Percentiles rank a stretch among this genome's conserved stretches.
These are phyloP conservation scores for Propithecus coquereli DNA, from an alignment of 2,113 vertebrate genomes.

Conservation along the genomic window DNA sequence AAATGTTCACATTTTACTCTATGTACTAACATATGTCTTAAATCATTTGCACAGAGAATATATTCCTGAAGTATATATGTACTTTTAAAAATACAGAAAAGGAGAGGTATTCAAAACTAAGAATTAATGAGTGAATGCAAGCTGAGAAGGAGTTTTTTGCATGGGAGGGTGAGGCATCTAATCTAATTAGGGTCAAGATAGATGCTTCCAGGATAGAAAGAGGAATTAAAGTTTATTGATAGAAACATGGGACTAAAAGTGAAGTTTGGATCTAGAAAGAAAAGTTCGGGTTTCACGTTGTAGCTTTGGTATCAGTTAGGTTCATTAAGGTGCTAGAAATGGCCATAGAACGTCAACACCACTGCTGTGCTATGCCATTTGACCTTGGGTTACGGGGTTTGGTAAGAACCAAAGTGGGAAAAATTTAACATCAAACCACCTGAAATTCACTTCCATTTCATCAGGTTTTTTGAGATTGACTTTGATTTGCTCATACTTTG, in stretches of 20 bases:
- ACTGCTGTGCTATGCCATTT: background rate
- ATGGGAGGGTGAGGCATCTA: background rate
- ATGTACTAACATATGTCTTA: background rate
- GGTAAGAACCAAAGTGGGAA: background rate
- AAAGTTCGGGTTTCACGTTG: background rate
- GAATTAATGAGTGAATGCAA: background rate
- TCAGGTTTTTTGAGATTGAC: background rate
- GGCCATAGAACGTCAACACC: accelerated
- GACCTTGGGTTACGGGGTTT: background rate
- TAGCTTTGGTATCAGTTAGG: background rate
- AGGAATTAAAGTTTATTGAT: background rate
- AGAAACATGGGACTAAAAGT: background rate
- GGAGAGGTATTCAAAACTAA: background rate
- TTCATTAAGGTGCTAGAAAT: background rate
- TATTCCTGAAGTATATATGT: background rate
- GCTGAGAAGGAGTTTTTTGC: background rate
- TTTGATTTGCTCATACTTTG: background rate
- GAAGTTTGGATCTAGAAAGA: background rate
- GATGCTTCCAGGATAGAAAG: background rate
- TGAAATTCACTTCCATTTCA: background rate
- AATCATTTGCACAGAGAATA: background rate
- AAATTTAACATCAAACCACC: background rate
- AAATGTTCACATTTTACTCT: background rate
- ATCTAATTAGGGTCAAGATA: background rate
- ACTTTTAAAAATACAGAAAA: conserved; percentile 12